Base-by-base conservation (phyloP, 2,888 invertebrate genomes). In the Drosophila recens region DNA sequence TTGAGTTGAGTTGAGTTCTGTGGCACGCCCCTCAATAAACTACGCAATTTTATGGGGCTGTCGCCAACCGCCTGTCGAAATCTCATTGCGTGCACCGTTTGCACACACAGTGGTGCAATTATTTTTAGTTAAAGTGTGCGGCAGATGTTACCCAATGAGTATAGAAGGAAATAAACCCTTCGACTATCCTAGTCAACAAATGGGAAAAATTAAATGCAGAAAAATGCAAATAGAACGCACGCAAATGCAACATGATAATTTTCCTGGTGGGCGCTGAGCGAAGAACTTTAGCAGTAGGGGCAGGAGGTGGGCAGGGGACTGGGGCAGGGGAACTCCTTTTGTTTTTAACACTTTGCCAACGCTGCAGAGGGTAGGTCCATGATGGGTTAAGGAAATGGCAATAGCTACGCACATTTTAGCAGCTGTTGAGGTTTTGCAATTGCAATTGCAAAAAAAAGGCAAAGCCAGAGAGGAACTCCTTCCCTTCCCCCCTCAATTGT, bases 321-420 rank as follows among this genome's bases (percentile, higher is more conserved):
- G 59, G 53, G 53, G 67, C 36, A 53, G 71, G 75, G 69, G 57
- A 43, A 76, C 86, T 86, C 76, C 83, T 87, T 87, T 87, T 87
- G 86, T 86, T 86, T 86, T 86, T 87, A 83, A 87, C 86, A 87
- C 88, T 87, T 84, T 79, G 79, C 70, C 72, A 46, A 52, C 59
- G 20, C n/a, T 36, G 17, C 42, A 59, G 36, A 72, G 80, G 80
- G 80, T 80, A 78, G 87, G 72, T 84, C 40, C 49, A 17, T 46
- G 57, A 33, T 54, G 66, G 56, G 52, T 62, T 34, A 67, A 79
- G 79, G 79, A 79, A 79, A 72, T 72, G 75, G 79, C 75, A 79
- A 79, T 51, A 72, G 80, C 75, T 85, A 87, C 86, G 87, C 86
- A 87, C 86, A 87, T 87, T 87, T 87, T 80, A 87, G 86, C 86